Base-by-base conservation (phyloP, 2,888 invertebrate species). In the Strigamia crassipes region DNA sequence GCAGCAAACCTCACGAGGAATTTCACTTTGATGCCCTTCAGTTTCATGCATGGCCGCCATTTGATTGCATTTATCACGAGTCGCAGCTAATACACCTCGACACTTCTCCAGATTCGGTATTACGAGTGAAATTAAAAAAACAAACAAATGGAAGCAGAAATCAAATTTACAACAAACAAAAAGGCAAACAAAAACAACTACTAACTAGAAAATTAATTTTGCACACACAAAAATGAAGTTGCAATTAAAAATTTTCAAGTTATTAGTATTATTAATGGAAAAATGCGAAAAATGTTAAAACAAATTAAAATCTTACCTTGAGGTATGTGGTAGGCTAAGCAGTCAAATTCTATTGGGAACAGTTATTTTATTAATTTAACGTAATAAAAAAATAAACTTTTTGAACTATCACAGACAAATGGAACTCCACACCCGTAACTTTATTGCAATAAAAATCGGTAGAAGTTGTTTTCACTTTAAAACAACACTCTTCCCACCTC, bases 361-460 rank as follows among this genome's bases (percentile, higher is more conserved):
- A 6, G 38, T 34, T 34, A 34, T 34, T 34, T 34, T 38, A 38
- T 38, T 38, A 38, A 38, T 38, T 38, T 38, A 38, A 38, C 10
- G 51, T 51, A 61, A 15, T n/a, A 1, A 73, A 27, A 73, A 73
- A 73, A 15, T 31, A 73, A 31, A 31, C 27, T 8, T 73, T 73
- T 73, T 73, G 15, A 73, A 73, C 13, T 73, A 73, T 73, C 73
- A 73, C 73, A 73, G 73, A 73, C 73, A 73, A 73, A 73, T 73
- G 31, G 80, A 46, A 80, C 46, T 80, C 80, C 80, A 80, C 80
- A 80, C 80, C 80, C 80, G 80, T 80, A 80, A 46, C 41, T 80
- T 80, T 80, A 80, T 80, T 80, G 80, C 80, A 80, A 80, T 80
- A 80, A 46, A 80, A 80, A 80, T 80, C 18, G 80, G 41, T 51